phyloP scores from a whole-genome alignment of 2,797 vertebrate genomes.

The Pseudocheirus occidentalis region DNA sequence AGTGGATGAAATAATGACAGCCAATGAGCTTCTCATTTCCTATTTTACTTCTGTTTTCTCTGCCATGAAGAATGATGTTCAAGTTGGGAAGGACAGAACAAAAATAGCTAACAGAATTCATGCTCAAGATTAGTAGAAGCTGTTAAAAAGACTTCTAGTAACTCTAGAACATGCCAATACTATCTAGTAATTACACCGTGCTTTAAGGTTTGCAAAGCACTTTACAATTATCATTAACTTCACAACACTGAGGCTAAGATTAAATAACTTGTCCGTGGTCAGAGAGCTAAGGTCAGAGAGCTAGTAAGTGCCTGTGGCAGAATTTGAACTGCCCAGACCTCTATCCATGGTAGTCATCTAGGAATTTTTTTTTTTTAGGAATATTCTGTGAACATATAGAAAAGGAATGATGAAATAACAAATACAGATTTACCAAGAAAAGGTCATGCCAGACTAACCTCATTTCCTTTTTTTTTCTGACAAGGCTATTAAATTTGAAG shows the following conservation, averaged over 20 bases:
- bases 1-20: not conserved
- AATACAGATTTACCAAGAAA: not conserved
- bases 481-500: not conserved
- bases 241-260: not conserved
- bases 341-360: not conserved
- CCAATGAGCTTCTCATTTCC: not conserved
- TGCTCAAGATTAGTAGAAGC: not conserved
- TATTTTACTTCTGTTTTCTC: not conserved
- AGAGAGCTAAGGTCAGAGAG: no score
- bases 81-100: not conserved
- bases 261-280: not conserved
- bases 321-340: not conserved
- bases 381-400: not conserved
- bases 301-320: not conserved
- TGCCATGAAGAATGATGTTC: not conserved
- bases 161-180: not conserved
- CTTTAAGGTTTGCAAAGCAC: not conserved
- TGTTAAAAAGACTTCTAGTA: not conserved
- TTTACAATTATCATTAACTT: not conserved
- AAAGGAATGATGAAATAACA: not conserved
- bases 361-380: not conserved
- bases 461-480: not conserved
- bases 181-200: not conserved
- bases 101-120: not conserved
- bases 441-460: not conserved